Evolutionary conservation across 2,888 invertebrate species (phyloP).

Genomic region (Eristalis intricaria): DNA sequence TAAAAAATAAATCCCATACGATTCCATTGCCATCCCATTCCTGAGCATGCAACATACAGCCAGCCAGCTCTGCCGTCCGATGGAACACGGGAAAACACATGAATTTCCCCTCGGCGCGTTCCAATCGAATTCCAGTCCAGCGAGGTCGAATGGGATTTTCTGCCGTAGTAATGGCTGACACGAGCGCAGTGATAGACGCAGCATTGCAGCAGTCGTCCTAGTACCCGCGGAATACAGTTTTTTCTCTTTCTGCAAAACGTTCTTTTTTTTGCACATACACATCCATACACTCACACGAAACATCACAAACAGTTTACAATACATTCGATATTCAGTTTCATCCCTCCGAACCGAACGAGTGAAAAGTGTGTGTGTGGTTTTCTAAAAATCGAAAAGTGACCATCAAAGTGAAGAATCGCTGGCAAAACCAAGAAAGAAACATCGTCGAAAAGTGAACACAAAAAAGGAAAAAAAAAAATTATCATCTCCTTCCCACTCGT

Average conservation of each 20-base stretch:
- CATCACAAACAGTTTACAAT: conserved; percentile 21
- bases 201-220: conserved; percentile 40
- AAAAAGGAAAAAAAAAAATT: conserved; percentile 38
- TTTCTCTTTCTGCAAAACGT: conserved; percentile 27
- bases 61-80: neutral
- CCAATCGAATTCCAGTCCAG: conserved; percentile 60
- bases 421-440: neutral
- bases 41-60: neutral
- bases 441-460: neutral
- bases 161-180: conserved; percentile 69
- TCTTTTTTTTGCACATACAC: neutral
- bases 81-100: neutral
- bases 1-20: conserved; percentile 54
- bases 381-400: neutral
- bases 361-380: neutral
- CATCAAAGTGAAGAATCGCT: neutral
- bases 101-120: conserved; percentile 32
- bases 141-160: conserved; percentile 71
- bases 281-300: neutral
- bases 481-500: conserved; percentile 30
- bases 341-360: neutral
- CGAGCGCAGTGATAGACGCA: conserved; percentile 59
- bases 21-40: conserved; percentile 44
- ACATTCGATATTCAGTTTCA: neutral
- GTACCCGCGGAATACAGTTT: conserved; percentile 47